Evolutionary conservation across 2,888 invertebrate species (phyloP).

Genomic region (Heliconius sara): DNA sequence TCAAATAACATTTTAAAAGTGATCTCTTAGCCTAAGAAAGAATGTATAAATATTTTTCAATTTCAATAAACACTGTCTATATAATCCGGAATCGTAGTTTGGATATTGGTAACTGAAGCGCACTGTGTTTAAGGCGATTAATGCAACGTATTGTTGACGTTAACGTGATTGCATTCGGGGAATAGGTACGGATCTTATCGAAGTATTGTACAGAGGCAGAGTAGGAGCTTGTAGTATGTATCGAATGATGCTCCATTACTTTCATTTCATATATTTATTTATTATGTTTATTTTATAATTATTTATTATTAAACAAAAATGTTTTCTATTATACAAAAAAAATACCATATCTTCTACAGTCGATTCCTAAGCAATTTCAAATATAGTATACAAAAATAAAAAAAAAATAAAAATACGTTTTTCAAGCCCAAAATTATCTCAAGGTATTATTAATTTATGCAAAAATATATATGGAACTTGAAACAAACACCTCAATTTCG

Average conservation of each 20-base stretch:
- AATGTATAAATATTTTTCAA: conserved; percentile 22
- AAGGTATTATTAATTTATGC: too few species aligned
- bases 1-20: not conserved
- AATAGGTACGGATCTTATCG: conserved; percentile 51
- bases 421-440: not conserved
- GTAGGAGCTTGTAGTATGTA: not conserved
- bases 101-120: conserved; percentile 34
- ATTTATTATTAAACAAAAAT: not conserved
- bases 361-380: not conserved
- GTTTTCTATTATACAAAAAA: not conserved
- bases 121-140: conserved; percentile 41
- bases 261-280: not conserved
- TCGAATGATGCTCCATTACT: not conserved
- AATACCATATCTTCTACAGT: not conserved
- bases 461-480: not conserved
- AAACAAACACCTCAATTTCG: not conserved
- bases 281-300: not conserved
- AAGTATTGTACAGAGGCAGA: conserved; percentile 18
- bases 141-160: conserved; percentile 56
- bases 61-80: conserved; percentile 24
- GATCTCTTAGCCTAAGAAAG: not conserved
- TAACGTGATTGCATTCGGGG: conserved; percentile 57
- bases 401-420: not conserved
- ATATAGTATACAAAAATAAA: not conserved
- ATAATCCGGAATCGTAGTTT: conserved; percentile 31